Evolutionary conservation across 2,888 invertebrate genomes (phyloP).

Genomic region (Chrysolina haemoptera): DNA sequence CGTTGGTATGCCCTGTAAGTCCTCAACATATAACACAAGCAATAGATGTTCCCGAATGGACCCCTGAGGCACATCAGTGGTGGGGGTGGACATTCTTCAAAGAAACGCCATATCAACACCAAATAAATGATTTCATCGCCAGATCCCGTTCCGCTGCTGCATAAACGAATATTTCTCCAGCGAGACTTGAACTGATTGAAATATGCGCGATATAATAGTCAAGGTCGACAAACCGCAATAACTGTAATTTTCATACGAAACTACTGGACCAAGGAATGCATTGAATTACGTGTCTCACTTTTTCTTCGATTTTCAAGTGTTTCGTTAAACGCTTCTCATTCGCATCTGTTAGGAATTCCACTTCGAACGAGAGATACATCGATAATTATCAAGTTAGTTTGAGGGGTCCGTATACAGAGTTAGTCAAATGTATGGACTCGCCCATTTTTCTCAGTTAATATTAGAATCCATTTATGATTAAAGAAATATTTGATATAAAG

Average conservation of each 20-base stretch:
- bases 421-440: too few species aligned
- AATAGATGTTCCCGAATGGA: too few species aligned
- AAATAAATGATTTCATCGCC: not conserved
- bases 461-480: too few species aligned
- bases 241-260: conserved; percentile 53
- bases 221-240: conserved; percentile 55
- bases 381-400: too few species aligned
- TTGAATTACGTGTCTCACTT: conserved; percentile 12
- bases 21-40: too few species aligned
- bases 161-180: conserved; percentile 2
- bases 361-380: not conserved
- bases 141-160: conserved; percentile 5
- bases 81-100: too few species aligned
- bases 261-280: conserved; percentile 41
- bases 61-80: too few species aligned
- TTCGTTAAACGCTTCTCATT: not conserved
- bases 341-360: not conserved
- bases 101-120: not conserved
- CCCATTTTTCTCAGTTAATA: too few species aligned
- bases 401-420: too few species aligned
- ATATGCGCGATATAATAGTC: conserved; percentile 31
- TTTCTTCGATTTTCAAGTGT: not conserved
- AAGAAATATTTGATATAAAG: too few species aligned
- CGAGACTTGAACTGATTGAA: not conserved
- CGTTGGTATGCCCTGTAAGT: too few species aligned